Evolutionary conservation across 2,888 invertebrate genomes (phyloP).

Genomic region (Pasiphila rectangulata): DNA sequence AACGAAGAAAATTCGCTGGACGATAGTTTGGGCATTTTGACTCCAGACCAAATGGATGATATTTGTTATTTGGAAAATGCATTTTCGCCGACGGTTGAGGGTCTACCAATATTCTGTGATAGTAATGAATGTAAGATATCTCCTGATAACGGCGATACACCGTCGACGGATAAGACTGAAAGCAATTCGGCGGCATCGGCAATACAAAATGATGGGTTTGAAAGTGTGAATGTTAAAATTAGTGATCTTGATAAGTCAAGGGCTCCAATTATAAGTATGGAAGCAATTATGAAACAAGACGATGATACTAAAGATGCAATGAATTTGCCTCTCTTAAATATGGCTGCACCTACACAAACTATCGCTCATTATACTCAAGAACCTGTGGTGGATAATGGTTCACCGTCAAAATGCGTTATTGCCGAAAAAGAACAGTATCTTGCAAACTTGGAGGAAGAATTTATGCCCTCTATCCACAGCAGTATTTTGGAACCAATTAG

Average conservation of each 20-base stretch:
- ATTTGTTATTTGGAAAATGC: conserved; percentile 83
- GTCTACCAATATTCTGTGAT: conserved; percentile 77
- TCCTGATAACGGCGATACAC: conserved; percentile 76
- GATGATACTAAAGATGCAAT: conserved; percentile 43
- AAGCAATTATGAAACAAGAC: conserved; percentile 43
- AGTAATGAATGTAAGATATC: conserved; percentile 67
- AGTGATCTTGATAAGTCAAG: conserved; percentile 41
- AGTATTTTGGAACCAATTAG: conserved; percentile 81
- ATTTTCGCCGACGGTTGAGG: conserved; percentile 84
- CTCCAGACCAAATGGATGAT: conserved; percentile 93
- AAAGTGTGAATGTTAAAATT: conserved; percentile 46
- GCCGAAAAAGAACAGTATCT: conserved; percentile 49
- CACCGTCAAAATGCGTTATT: conserved; percentile 36
- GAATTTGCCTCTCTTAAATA: conserved; percentile 25
- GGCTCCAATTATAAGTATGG: conserved; percentile 55
- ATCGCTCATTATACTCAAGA: conserved; percentile 36
- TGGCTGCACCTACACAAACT: conserved; percentile 33
- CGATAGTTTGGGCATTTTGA: conserved; percentile 92
- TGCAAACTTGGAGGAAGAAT: conserved; percentile 78
- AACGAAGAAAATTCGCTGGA: conserved; percentile 91
- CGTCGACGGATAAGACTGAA: conserved; percentile 81
- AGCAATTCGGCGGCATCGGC: conserved; percentile 76
- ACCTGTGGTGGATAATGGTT: conserved; percentile 37
- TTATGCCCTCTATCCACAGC: conserved; percentile 82
- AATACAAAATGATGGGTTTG: conserved; percentile 73